These are phyloP conservation scores for Gnathonemus longibarbis DNA, from an alignment of 2,113 vertebrate species.

Conservation along the genomic window DNA sequence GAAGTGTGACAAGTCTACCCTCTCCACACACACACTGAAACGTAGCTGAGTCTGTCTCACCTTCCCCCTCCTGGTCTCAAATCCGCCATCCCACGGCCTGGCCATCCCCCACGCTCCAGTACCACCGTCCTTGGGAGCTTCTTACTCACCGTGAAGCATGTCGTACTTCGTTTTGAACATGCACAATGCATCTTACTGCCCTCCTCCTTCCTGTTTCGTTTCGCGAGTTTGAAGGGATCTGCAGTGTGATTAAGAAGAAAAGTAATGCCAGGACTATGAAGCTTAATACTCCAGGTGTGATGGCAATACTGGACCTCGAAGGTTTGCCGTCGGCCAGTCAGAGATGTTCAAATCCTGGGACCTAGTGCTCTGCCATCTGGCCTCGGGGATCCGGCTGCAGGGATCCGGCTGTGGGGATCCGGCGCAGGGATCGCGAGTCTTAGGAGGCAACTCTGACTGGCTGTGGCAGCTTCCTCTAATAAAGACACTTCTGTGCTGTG, in stretches of 20 bases:
- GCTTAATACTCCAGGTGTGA: background rate
- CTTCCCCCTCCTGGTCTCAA: slow-evolving; percentile 17
- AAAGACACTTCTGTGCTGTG: slow-evolving; percentile 11
- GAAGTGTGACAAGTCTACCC: slow-evolving; percentile 25
- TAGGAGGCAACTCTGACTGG: slow-evolving; percentile 7
- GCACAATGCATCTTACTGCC: background rate
- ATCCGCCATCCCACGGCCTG: slow-evolving; percentile 11
- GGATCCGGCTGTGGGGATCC: background rate
- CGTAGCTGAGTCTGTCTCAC: slow-evolving; percentile 10
- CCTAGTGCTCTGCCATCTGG: slow-evolving; percentile 21
- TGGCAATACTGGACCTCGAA: background rate
- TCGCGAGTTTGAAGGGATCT: background rate
- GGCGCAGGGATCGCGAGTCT: background rate
- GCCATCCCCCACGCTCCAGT: slow-evolving; percentile 3
- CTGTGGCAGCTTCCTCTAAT: slow-evolving; percentile 12
- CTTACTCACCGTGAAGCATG: slow-evolving; percentile 18
- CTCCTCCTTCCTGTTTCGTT: background rate
- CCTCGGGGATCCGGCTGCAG: background rate
- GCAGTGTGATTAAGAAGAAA: background rate
- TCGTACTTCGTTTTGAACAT: slow-evolving; percentile 6
- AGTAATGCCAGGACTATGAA: background rate
- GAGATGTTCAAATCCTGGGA: background rate
- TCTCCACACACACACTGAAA: slow-evolving; percentile 15
- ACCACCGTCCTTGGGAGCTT: slow-evolving; percentile 18
- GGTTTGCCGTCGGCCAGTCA: background rate